A percentile compares a stretch with the other conserved stretches of the same genome.
Conservation (phyloP, 23 tunicate genomes). For the Botrylloides violaceus region DNA sequence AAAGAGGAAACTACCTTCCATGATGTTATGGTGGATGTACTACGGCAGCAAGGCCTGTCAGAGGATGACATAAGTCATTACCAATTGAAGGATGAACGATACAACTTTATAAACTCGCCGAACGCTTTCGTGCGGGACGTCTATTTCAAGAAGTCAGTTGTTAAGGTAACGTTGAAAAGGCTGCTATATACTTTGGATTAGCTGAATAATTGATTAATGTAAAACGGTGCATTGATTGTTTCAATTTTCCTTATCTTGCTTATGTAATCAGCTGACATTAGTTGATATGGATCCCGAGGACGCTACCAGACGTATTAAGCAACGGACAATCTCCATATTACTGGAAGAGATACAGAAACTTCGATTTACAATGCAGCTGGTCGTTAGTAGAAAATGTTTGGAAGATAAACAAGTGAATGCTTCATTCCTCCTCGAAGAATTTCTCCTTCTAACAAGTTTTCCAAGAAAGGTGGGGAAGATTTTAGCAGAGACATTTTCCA, state of each 20-base stretch:
- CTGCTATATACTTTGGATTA: too few relatives aligned
- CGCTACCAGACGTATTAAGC: slow-evolving; percentile 13
- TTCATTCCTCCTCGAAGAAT: slow-evolving; percentile 66
- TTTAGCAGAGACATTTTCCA: too few relatives aligned
- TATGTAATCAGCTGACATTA: slow-evolving; percentile 51
- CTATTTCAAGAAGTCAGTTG: slow-evolving; percentile 19
- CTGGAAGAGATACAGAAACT: slow-evolving; percentile 61
- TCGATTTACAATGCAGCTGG: slow-evolving; percentile 25
- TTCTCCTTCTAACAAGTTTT: slow-evolving; percentile 58
- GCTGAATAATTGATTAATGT: too few relatives aligned
- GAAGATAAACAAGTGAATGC: slow-evolving; percentile 81
- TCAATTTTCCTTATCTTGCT: too few relatives aligned
- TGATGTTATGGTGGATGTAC: slow-evolving; percentile 40
- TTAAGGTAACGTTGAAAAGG: too few relatives aligned
- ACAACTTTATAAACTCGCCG: slow-evolving; percentile 33
- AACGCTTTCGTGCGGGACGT: slow-evolving; percentile 83
- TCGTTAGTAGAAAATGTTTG: slow-evolving; percentile 20
- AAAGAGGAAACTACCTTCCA: slow-evolving; percentile 58
- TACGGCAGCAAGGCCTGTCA: slow-evolving; percentile 3
- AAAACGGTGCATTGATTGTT: too few relatives aligned
- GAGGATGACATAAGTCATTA: slow-evolving; percentile 32
- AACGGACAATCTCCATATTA: slow-evolving; percentile 31
- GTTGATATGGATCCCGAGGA: slow-evolving; percentile 48
- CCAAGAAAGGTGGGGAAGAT: slow-evolving; percentile 72
- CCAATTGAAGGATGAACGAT: slow-evolving; percentile 44